These are phyloP conservation scores for Toxotes chatareus DNA, from an alignment of 2,113 vertebrate genomes.

Conservation along the genomic window DNA sequence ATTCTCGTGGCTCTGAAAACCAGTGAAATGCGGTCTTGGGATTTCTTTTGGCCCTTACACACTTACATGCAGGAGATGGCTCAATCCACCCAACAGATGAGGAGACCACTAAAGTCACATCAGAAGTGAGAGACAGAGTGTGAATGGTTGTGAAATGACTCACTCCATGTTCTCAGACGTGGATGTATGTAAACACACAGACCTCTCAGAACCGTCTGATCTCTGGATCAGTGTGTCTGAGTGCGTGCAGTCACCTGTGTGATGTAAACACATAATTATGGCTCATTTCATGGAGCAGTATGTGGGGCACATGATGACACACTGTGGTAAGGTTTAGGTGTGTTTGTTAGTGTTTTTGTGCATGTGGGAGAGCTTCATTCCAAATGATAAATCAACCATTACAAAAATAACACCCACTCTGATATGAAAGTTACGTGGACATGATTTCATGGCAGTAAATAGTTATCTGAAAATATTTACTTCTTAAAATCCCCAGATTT, in stretches of 20 bases:
- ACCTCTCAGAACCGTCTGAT: conserved; percentile 43
- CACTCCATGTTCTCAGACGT: conserved; percentile 3
- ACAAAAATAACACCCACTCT: conserved; percentile 3
- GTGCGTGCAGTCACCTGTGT: not conserved
- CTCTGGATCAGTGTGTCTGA: conserved; percentile 65
- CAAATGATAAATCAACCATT: conserved; percentile 16
- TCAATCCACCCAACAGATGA: not conserved
- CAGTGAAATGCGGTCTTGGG: not conserved
- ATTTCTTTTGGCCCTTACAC: not conserved
- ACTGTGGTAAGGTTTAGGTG: conserved; percentile 10
- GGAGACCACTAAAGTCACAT: not conserved
- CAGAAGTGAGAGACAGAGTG: not conserved
- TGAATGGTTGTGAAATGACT: conserved; percentile 23
- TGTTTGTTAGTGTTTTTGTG: conserved; percentile 15
- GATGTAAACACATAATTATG: conserved; percentile 57
- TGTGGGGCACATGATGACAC: not conserved
- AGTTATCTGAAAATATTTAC: not conserved
- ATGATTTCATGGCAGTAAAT: not conserved
- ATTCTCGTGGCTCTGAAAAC: not conserved
- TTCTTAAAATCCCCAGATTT: not conserved
- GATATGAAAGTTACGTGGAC: not conserved
- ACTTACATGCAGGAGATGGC: too few relatives aligned
- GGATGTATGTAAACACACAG: conserved; percentile 11
- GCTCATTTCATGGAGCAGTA: not conserved
- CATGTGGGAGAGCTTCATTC: conserved; percentile 17